A percentile compares a stretch with the other conserved stretches of the same genome.
These are phyloP conservation scores for Hapalemur alaotrensis DNA, from an alignment of 2,797 vertebrate species.

Conservation along the genomic window DNA sequence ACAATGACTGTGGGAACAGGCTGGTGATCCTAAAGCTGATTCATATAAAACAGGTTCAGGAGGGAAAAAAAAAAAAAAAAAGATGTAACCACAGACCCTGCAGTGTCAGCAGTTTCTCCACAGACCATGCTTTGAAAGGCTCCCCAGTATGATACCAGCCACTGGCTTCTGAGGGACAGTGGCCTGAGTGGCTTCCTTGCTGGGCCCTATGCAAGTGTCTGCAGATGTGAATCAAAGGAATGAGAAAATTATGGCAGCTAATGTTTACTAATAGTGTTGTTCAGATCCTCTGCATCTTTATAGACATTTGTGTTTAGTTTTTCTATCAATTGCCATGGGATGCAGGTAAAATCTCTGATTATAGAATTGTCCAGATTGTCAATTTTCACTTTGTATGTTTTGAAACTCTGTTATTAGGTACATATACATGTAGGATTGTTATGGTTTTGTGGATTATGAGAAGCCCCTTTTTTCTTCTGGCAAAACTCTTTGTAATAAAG, in stretches of 20 bases:
- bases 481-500: background rate
- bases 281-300: background rate
- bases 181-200: background rate
- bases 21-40: slow-evolving; percentile 37
- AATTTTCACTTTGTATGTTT: slow-evolving; percentile 9
- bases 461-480: background rate
- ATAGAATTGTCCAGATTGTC: background rate
- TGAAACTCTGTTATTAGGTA: background rate
- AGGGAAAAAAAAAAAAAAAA: background rate
- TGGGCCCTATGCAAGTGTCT: background rate
- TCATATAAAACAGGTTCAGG: background rate
- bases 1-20: slow-evolving; percentile 27
- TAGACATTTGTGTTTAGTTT: background rate
- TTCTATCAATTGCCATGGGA: background rate
- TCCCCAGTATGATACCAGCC: background rate
- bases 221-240: background rate
- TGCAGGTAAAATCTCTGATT: background rate
- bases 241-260: background rate
- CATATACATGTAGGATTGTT: background rate
- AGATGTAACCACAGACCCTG: background rate
- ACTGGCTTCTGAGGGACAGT: background rate
- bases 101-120: background rate
- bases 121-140: background rate
- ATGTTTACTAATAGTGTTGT: background rate
- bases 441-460: slow-evolving; percentile 15